Percentiles rank a stretch among this genome's conserved stretches.
Conservation (phyloP, 2,888 invertebrate species). For the Steromphala cineraria region DNA sequence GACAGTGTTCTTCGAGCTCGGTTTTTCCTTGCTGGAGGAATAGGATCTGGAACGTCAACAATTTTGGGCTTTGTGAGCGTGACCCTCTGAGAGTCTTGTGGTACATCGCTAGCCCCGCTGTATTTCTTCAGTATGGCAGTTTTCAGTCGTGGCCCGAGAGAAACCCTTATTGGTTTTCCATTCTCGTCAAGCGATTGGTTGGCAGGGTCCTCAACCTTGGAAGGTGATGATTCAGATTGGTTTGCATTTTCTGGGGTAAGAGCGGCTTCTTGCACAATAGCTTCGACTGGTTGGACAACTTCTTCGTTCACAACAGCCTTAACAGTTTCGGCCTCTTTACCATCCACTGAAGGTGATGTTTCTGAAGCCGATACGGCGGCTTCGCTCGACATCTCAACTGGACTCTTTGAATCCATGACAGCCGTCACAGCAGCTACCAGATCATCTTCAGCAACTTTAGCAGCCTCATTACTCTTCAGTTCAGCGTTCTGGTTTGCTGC, state of each 20-base stretch:
- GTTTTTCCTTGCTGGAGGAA: background rate
- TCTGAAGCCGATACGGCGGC: background rate
- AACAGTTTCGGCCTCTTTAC: background rate
- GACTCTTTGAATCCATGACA: background rate
- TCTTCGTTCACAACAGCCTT: background rate
- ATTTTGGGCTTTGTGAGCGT: slow-evolving; percentile 1
- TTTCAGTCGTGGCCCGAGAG: slow-evolving; percentile 18
- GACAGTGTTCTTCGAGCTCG: background rate
- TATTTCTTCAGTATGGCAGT: slow-evolving; percentile 8
- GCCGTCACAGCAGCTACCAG: background rate
- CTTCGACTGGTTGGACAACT: background rate
- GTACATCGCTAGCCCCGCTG: background rate
- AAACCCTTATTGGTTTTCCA: background rate
- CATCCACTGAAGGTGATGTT: background rate
- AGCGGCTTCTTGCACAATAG: background rate
- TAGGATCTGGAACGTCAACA: background rate
- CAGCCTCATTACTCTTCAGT: background rate
- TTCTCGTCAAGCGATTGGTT: background rate
- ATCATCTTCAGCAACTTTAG: background rate
- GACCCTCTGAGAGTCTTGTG: background rate
- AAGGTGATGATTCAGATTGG: too few relatives aligned
- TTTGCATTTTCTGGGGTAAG: background rate
- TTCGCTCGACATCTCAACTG: background rate
- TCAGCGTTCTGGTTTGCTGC: background rate
- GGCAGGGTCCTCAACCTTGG: background rate